Conservation (phyloP, 2,888 invertebrate species). For the Rhaphigaster nebulosa region DNA sequence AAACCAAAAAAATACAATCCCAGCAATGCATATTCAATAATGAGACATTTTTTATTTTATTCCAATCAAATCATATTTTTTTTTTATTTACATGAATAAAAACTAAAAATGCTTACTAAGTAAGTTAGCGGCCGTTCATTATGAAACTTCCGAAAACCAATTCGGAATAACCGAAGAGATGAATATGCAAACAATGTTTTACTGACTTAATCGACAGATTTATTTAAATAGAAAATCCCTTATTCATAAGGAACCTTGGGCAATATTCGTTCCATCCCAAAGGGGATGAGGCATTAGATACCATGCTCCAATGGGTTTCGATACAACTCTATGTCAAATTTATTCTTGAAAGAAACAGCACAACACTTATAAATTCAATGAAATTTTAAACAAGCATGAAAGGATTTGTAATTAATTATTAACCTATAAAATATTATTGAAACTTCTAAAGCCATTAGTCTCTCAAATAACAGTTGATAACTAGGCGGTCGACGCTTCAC, state of each 20-base stretch:
- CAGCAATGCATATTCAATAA: too few relatives aligned
- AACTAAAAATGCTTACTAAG: too few relatives aligned
- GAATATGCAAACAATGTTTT: slow-evolving; percentile 27
- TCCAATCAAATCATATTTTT: too few relatives aligned
- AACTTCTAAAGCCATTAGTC: neutral
- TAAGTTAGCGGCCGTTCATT: neutral
- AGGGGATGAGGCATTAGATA: neutral
- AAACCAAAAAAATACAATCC: too few relatives aligned
- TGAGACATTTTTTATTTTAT: too few relatives aligned
- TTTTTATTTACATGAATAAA: too few relatives aligned
- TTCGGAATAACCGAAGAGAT: neutral
- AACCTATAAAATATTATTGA: neutral
- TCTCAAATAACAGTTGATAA: neutral
- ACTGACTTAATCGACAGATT: slow-evolving; percentile 16
- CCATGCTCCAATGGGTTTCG: neutral
- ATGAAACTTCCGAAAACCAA: neutral
- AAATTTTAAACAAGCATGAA: neutral
- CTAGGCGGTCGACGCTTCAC: neutral
- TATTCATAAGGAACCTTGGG: neutral
- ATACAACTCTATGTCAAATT: neutral
- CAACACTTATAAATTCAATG: neutral
- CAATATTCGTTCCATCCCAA: neutral
- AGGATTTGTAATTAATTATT: neutral
- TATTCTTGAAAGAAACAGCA: neutral
- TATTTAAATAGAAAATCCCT: slow-evolving; percentile 23